Conservation (phyloP, 2,888 invertebrate genomes). For the Acheta domesticus region DNA sequence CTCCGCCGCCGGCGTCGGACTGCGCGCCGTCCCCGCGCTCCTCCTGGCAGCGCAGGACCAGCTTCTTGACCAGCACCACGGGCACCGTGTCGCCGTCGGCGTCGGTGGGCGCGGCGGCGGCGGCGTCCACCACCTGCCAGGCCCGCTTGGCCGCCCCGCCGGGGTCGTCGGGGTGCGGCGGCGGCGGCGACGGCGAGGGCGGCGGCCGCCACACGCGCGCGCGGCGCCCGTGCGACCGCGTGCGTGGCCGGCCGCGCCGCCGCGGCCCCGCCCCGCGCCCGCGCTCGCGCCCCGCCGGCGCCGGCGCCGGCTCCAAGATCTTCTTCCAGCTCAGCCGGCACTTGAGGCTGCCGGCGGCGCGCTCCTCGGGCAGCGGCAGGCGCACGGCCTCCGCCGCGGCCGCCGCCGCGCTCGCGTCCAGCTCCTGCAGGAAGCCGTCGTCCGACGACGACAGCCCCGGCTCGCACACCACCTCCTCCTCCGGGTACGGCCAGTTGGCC, state of each 20-base stretch:
- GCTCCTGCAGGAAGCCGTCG: background rate
- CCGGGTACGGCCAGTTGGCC: constrained; percentile 35
- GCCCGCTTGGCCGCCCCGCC: background rate
- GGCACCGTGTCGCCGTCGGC: background rate
- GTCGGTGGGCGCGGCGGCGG: background rate
- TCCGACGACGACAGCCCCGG: background rate
- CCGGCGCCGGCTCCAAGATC: background rate
- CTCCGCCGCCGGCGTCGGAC: too few species aligned
- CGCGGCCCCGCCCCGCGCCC: background rate
- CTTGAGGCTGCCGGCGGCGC: constrained; percentile 18
- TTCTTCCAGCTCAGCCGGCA: background rate
- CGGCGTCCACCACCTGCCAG: background rate
- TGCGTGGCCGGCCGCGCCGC: background rate
- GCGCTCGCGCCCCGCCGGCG: background rate
- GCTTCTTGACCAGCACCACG: background rate
- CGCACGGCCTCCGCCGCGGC: background rate
- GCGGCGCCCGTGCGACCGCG: background rate
- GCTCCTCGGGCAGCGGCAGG: background rate
- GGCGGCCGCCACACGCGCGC: background rate
- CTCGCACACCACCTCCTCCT: constrained; percentile 32
- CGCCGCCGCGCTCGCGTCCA: background rate
- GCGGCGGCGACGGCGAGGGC: background rate
- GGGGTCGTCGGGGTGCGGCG: background rate
- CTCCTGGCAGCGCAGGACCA: background rate
- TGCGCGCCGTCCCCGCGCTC: background rate